phyloP scores from a whole-genome alignment of 2,113 vertebrate genomes.

The Vidua chalybeata region DNA sequence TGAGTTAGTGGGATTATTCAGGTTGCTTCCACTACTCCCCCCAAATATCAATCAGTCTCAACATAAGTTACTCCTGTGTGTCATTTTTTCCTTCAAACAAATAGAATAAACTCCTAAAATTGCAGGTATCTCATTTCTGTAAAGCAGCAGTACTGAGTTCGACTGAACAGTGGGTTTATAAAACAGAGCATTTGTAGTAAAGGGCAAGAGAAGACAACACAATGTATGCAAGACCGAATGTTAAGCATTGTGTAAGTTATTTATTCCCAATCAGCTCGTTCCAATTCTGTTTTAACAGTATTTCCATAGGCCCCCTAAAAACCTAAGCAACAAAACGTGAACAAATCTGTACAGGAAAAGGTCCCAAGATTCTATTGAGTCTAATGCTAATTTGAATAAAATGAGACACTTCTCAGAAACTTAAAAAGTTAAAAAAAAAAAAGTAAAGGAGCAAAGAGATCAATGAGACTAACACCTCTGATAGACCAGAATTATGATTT shows the following conservation, averaged over 20 bases:
- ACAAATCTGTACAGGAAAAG: neutral
- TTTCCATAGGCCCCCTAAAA: neutral
- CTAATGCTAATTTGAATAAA: neutral
- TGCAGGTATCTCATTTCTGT: neutral
- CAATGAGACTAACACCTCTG: neutral
- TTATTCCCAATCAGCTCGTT: neutral
- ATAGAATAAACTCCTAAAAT: neutral
- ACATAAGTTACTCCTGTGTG: neutral
- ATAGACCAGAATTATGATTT: neutral
- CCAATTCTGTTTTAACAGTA: neutral
- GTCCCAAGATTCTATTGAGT: neutral
- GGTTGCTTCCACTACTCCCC: neutral
- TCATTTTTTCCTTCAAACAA: neutral
- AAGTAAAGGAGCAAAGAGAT: neutral
- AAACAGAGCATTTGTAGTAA: neutral
- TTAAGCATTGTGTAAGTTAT: neutral
- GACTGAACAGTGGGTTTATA: neutral
- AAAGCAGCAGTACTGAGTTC: neutral
- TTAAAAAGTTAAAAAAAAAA: neutral
- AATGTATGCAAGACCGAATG: neutral
- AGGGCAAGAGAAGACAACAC: neutral
- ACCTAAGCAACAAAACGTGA: neutral
- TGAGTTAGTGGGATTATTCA: neutral
- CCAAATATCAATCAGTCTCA: neutral
- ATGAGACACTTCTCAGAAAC: neutral